Evolutionary conservation across 2,113 vertebrate species (phyloP).

Genomic region (Pyxicephalus adspersus): DNA sequence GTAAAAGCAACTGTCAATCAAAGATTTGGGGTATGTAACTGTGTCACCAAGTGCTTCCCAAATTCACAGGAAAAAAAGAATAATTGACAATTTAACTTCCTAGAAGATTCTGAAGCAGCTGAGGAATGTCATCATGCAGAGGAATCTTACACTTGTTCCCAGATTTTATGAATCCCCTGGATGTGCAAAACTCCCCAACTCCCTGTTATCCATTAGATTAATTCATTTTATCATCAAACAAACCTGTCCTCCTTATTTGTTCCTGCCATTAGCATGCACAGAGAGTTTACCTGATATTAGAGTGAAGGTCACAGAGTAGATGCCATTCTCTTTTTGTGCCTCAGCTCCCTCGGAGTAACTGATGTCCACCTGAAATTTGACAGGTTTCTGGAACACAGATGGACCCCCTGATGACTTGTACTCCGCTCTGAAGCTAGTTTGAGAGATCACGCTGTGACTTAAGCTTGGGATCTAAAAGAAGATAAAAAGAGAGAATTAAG

Average conservation of each 20-base stretch:
- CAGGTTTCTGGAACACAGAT: slow-evolving; percentile 93
- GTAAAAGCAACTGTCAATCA: slow-evolving; percentile 10
- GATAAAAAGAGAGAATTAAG: slow-evolving; percentile 25
- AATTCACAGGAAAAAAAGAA: background rate
- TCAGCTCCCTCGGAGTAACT: slow-evolving; percentile 87
- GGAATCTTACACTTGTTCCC: background rate
- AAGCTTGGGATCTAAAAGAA: slow-evolving; percentile 85
- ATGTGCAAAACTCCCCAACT: background rate
- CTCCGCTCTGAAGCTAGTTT: slow-evolving; percentile 92
- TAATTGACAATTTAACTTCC: background rate
- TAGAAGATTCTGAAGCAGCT: background rate
- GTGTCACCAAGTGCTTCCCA: background rate
- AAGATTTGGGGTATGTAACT: background rate
- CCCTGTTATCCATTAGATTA: background rate
- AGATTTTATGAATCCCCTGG: background rate
- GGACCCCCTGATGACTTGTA: slow-evolving; percentile 89
- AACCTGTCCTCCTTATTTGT: background rate
- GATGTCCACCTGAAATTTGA: slow-evolving; percentile 94
- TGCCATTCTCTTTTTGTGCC: slow-evolving; percentile 79
- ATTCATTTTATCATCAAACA: background rate
- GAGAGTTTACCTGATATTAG: slow-evolving; percentile 82
- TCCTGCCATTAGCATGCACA: background rate
- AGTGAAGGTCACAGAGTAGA: slow-evolving; percentile 92
- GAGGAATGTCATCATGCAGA: background rate
- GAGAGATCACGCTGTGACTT: slow-evolving; percentile 92